These are phyloP conservation scores for Papilio protenor DNA, from an alignment of 2,888 invertebrate species.

Conservation along the genomic window DNA sequence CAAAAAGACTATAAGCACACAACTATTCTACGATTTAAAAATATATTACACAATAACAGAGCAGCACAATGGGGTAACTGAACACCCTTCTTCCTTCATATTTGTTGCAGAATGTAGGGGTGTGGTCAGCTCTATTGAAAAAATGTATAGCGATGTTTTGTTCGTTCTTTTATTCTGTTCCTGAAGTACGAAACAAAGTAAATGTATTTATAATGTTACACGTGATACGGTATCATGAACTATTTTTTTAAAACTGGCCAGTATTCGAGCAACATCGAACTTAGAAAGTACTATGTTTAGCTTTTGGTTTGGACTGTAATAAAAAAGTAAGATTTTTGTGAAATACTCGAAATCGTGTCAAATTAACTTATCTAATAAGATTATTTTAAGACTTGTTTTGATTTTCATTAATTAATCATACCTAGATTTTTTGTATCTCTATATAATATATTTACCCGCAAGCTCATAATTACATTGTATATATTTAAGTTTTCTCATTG, in stretches of 20 bases:
- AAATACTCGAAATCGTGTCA: background rate
- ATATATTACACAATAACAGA: conserved; percentile 44
- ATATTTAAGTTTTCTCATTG: no score
- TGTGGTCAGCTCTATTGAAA: conserved; percentile 44
- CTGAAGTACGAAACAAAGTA: conserved; percentile 38
- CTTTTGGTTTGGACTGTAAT: background rate
- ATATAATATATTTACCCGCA: no score
- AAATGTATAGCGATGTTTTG: conserved; percentile 38
- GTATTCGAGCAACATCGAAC: background rate
- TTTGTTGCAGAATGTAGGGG: conserved; percentile 46
- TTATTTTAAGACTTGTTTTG: no score
- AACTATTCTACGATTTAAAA: conserved; percentile 31
- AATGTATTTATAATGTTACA: conserved; percentile 42
- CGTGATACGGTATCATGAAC: conserved; percentile 27
- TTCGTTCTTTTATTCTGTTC: conserved; percentile 22
- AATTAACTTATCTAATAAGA: no score
- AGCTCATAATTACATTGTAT: no score
- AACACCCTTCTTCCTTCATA: conserved; percentile 52
- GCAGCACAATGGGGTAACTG: conserved; percentile 45
- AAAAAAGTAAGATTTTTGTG: background rate
- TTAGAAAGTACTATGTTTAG: background rate
- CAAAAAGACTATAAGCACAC: conserved; percentile 19
- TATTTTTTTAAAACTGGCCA: conserved; percentile 17
- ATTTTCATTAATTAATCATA: no score
- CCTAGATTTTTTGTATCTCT: no score